Base-by-base conservation (phyloP, 2,113 vertebrate species). In the Anser brachyrhynchus region DNA sequence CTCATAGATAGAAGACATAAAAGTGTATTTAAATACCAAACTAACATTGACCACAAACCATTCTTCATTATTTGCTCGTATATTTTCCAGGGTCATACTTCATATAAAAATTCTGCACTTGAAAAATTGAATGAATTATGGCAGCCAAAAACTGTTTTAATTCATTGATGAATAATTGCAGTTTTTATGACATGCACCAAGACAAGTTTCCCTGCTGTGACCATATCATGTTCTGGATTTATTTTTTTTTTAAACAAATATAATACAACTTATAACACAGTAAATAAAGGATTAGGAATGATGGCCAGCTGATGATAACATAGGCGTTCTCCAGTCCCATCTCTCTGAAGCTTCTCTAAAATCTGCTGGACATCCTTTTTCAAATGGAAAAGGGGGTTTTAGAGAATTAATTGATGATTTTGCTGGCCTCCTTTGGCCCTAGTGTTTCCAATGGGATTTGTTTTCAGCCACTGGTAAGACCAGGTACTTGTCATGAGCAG, bases 391-490 rank as follows among this genome's bases (percentile, higher is more conserved):
- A 21, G 5, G 4, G 3, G 39, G 10, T 64, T 71, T 37, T 31
- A 25, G 28, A 64, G 13, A 85, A 75, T 52, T n/a, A 10, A 3
- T 0, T 58, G 19, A 14, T 80, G 41, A 26, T 13, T 6, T 4
- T 19, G 39, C 28, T n/a, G 44, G 18, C 3, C 6, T 1, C 21
- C 15, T 86, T 75, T 71, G n/a, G 18, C 15, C 2, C 0, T 6
- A 26, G 3, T 57, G 35, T 35, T 41, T 33, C 35, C 1, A 22
- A 31, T 18, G 35, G 11, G 35, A 44, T 37, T 23, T 80, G 13
- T 29, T 77, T 15, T 72, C 58, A 82, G 44, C 19, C 5, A 6
- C 10, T 46, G 35, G 28, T 43, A 39, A 39, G 28, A 65, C 20
- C 22, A 39, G 21, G 25, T 58, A 6, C 3, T 37, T 49, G 26